Percentiles rank a stretch among this genome's conserved stretches.
These are phyloP conservation scores for Acanthiza pusilla DNA, from an alignment of 2,797 vertebrate genomes.

Conservation along the genomic window DNA sequence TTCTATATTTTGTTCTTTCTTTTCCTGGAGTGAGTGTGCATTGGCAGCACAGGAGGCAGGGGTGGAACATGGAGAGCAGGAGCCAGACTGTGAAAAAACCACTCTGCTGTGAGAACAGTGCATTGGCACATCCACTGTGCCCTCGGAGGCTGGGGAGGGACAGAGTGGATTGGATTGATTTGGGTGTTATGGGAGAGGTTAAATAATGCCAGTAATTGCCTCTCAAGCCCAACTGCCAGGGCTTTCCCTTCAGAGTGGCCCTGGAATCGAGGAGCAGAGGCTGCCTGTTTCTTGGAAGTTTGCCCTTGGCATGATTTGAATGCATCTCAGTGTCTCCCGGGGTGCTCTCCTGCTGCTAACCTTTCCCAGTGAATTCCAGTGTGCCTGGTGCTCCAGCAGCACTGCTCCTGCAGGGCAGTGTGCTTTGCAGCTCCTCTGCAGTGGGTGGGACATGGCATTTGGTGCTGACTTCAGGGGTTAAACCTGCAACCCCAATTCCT, in stretches of 20 bases:
- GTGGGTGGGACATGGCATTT: background rate
- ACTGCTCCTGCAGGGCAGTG: accelerated
- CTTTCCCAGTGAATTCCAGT: background rate
- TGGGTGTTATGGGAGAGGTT: background rate
- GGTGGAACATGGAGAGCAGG: background rate
- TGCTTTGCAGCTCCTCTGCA: background rate
- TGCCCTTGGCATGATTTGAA: background rate
- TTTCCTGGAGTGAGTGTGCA: background rate
- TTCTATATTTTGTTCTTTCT: background rate
- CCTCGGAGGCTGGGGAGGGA: background rate
- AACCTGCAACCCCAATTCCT: background rate
- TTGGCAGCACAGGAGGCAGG: background rate
- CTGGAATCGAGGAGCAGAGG: background rate
- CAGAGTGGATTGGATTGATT: background rate
- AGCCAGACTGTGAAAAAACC: background rate
- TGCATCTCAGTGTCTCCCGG: background rate
- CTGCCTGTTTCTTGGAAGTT: background rate
- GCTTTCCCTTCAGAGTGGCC: background rate
- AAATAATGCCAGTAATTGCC: background rate
- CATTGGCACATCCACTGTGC: accelerated
- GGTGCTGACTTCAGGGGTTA: background rate
- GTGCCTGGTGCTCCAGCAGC: background rate
- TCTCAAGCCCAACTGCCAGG: background rate
- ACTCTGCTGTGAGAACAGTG: background rate
- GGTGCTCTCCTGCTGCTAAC: background rate